Percentiles rank a stretch among this genome's conserved stretches.
Conservation (phyloP, 2,797 vertebrate species). For the Syndactyla subalaris region DNA sequence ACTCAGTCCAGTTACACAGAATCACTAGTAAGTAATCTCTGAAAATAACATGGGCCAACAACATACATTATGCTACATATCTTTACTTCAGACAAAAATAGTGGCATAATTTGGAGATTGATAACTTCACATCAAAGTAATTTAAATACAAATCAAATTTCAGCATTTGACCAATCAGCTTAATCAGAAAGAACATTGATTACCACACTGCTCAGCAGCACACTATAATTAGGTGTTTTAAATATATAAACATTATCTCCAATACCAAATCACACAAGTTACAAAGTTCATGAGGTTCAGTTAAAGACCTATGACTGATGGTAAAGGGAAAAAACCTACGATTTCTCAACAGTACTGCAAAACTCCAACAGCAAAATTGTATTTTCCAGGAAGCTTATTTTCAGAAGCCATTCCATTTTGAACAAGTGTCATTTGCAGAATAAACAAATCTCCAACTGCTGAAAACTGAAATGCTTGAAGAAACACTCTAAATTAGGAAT, state of each 20-base stretch:
- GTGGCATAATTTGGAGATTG: background rate
- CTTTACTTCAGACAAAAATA: background rate
- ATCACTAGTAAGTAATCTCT: background rate
- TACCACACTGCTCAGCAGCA: background rate
- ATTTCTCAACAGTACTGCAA: background rate
- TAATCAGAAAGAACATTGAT: background rate
- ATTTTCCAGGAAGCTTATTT: background rate
- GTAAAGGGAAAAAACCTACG: background rate
- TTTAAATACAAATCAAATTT: background rate
- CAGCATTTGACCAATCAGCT: fast-evolving
- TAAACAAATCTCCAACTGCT: background rate
- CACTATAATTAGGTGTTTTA: background rate
- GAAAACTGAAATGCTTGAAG: background rate
- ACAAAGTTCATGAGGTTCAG: background rate
- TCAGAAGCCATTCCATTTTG: background rate
- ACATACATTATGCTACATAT: background rate
- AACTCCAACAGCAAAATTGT: background rate
- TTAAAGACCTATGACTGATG: background rate
- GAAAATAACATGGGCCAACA: background rate
- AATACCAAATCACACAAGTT: background rate
- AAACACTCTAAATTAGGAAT: background rate
- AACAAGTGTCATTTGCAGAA: background rate
- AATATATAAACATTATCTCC: background rate
- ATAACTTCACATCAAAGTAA: background rate
- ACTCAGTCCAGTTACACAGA: background rate